Evolutionary conservation across 2,888 invertebrate genomes (phyloP), one percentile per base, ranked within the genome.

Genomic region (Camptogramma bilineatum): DNA sequence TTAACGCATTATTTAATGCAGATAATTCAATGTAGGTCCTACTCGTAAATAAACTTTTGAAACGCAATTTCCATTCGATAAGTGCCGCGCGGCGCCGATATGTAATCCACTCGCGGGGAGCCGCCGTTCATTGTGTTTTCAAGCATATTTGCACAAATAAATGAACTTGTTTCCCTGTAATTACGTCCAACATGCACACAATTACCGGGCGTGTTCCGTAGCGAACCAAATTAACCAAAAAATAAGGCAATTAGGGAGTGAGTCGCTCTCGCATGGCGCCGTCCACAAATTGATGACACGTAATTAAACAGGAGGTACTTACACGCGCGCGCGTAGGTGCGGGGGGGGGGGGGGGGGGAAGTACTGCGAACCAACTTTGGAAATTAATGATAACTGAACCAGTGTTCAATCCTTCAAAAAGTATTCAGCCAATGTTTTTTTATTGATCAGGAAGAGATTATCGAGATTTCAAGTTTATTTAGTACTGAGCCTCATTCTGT

Each of bases 241-340:
- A 47, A 50, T 64, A 52, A 54, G 50, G 31, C 54, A 64, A 69
- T 66, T 62, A 42, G 39, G 31, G 51, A 31, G 39, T 54, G 48
- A 51, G 28, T 24, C 54, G 59, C 17, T 63, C 63, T 55, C 52
- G 66, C 62, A 51, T 55, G 50, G 42, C 48, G 55, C 58, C 61
- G 53, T 44, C 64, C 66, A 47, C 60, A 46, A 55, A 62, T 64
- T 66, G 62, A 69, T 66, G 66, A 31, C 47, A 57, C 57, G 59
- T 65, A 51, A 65, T 66, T 58, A 66, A 52, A 62, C 60, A 42
- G 50, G 54, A 55, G 46, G 51, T 39, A 46, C 39, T 57, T 56
- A 48, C 44, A 46, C 44, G 21, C 18, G n/a, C n/a, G n/a, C n/a
- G n/a, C n/a, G n/a, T n/a, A 10, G 13, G 13, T n/a, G 10, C 47